Evolutionary conservation across 2,113 vertebrate species (phyloP).

Genomic region (Zosterops hypoxanthus): DNA sequence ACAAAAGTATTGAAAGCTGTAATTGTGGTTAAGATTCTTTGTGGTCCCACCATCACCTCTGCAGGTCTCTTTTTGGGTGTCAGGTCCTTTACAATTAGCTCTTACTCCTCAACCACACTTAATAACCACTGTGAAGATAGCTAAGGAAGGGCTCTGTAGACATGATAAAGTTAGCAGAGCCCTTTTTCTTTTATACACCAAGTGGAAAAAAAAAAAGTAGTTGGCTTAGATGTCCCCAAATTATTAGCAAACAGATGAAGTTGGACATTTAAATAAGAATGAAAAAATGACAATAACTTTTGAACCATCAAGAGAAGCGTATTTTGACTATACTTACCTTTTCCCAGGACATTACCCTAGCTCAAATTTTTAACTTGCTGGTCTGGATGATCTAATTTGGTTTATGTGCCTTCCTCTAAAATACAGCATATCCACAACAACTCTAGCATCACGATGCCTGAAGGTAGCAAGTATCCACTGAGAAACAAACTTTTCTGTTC

Average conservation of each 20-base stretch:
- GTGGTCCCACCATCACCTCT: not conserved
- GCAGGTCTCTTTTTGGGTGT: not conserved
- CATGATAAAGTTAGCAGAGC: not conserved
- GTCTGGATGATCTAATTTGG: not conserved
- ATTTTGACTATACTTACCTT: not conserved
- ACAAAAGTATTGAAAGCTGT: not conserved
- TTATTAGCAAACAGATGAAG: not conserved
- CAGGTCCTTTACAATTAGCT: not conserved
- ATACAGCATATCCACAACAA: not conserved
- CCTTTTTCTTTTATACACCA: rapidly evolving
- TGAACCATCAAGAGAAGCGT: not conserved
- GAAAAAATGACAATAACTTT: not conserved
- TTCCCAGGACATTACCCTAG: not conserved
- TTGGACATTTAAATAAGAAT: not conserved
- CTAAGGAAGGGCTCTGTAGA: not conserved
- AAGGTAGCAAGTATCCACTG: not conserved
- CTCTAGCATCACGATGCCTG: not conserved
- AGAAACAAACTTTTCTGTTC: not conserved
- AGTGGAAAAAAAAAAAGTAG: not conserved
- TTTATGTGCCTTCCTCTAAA: not conserved
- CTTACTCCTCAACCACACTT: not conserved
- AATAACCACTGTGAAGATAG: not conserved
- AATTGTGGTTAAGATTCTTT: not conserved
- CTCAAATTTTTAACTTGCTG: not conserved
- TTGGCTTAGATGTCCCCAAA: not conserved